These are phyloP conservation scores for Xiphorhynchus erythropygius DNA, from an alignment of 2,797 vertebrate species.

Conservation along the genomic window DNA sequence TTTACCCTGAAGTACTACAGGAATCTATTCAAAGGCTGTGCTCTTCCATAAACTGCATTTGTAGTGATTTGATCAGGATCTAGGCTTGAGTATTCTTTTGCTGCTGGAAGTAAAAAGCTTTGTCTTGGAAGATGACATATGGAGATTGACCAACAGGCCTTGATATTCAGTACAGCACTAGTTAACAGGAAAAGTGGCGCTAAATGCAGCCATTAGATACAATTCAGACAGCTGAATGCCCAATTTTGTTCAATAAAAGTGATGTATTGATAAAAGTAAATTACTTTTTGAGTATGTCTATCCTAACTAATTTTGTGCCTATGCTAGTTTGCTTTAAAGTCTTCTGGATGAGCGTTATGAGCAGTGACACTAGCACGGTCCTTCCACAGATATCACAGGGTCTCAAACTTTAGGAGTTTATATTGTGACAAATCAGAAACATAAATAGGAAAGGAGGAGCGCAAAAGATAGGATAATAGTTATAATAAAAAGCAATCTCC, in stretches of 20 bases:
- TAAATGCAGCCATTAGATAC: background rate
- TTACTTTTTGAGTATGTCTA: background rate
- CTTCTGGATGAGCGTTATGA: background rate
- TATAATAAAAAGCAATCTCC: background rate
- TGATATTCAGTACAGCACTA: background rate
- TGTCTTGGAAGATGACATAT: background rate
- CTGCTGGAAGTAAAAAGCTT: background rate
- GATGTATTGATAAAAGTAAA: background rate
- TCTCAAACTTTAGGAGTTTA: background rate
- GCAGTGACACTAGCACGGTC: background rate
- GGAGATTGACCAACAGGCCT: background rate
- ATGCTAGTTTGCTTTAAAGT: slow-evolving; percentile 3
- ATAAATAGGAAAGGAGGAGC: background rate
- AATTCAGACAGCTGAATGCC: background rate
- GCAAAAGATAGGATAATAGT: background rate
- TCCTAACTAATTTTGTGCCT: slow-evolving; percentile 6
- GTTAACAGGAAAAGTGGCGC: background rate
- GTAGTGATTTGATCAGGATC: background rate
- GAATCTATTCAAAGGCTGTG: background rate
- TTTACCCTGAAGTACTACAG: background rate
- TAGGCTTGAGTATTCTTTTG: background rate
- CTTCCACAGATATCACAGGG: background rate
- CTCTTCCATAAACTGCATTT: background rate
- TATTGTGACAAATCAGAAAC: background rate
- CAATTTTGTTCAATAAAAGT: background rate